A percentile compares a stretch with the other conserved stretches of the same genome.
These are phyloP conservation scores for Bubalus kerabau DNA, from an alignment of 2,113 vertebrate species.

Conservation along the genomic window DNA sequence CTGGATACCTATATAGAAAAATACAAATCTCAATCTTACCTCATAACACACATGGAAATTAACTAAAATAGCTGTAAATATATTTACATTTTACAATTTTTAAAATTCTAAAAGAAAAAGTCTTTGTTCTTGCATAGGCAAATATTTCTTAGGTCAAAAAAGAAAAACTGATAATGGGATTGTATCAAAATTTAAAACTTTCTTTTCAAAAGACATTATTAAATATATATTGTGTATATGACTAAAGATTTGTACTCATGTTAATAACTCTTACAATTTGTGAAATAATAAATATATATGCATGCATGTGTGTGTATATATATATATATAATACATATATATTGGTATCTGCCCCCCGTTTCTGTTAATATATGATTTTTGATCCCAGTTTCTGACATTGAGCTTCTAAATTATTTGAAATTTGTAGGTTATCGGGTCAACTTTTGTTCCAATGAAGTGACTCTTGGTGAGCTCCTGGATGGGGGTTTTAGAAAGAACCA, in stretches of 20 bases:
- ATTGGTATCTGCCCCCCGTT: neutral
- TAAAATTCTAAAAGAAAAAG: neutral
- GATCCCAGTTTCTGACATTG: neutral
- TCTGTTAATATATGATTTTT: neutral
- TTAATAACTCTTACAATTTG: neutral
- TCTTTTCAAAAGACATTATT: neutral
- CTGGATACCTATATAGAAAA: neutral
- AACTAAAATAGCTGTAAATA: neutral
- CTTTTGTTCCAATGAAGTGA: neutral
- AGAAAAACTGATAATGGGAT: neutral
- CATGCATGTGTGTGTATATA: neutral
- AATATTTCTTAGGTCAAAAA: neutral
- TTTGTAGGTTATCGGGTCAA: neutral
- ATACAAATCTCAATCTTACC: neutral
- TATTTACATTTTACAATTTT: neutral
- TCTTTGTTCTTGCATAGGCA: neutral
- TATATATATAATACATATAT: neutral
- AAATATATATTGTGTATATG: neutral
- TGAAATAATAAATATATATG: neutral
- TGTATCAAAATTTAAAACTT: neutral
- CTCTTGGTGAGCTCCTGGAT: neutral
- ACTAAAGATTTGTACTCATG: neutral
- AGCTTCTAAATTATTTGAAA: neutral
- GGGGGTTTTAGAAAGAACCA: neutral
- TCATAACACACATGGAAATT: neutral